Base-by-base conservation (phyloP, 37 sponge, comb jelly and placozoan species). In the Theonella swinhoei region DNA sequence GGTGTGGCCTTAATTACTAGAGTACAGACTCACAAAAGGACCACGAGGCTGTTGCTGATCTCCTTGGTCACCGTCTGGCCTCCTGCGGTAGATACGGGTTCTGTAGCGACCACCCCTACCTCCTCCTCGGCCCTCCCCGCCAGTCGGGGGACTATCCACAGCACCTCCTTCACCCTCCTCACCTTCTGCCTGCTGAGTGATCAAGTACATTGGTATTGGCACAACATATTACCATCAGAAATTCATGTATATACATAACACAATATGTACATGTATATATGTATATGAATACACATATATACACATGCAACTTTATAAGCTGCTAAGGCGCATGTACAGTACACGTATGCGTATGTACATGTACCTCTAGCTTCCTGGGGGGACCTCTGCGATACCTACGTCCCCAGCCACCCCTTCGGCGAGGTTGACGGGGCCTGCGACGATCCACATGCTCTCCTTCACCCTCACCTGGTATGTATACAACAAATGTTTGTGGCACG, bases 361-460 rank as follows among this genome's bases (percentile, higher is more conserved):
- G 66, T 65, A 65, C 66, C 66, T 65, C 66, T 24, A n/a, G 7
- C 66, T 29, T 65, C 66, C 30, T 65, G 25, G 66, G 79, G 19
- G 86, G 80, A 20, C 85, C 80, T 36, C 90, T 72, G 32, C 63
- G 74, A 63, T 58, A 69, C 0, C 84, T 74, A 25, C 76, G 22
- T 5, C 85, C 54, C 38, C 25, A 33, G 37, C 71, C 71, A 32
- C 77, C 61, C 24, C 85, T 77, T 31, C 89, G 36, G 11, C 30
- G 70, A 14, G 76, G 83, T 1, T 69, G 77, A 17, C 89, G 64
- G 32, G 63, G 72, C 1, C 83, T 68, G 20, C 89, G 83, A 25
- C 89, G 80, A 76, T 79, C 86, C 17, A 76, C 93, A 76, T 75
- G 88, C 9, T 79, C 89, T 70, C 71, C 93, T 32, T 80, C 93